Percentiles rank a stretch among this genome's conserved stretches.
Conservation (phyloP, 2,797 vertebrate genomes). For the Peromyscus attwateri region DNA sequence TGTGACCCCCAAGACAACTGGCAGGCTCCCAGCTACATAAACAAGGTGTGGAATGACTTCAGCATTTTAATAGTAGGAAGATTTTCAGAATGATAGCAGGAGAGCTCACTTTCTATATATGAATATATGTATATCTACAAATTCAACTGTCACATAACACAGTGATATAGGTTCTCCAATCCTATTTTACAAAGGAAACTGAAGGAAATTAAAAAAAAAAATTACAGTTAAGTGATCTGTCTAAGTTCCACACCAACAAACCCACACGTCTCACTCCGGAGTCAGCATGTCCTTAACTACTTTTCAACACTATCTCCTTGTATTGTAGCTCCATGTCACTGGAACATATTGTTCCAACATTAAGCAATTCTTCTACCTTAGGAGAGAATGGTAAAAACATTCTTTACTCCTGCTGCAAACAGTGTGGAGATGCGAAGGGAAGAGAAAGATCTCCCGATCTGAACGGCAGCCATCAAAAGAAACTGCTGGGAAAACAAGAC, state of each 20-base stretch:
- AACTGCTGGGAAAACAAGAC: slow-evolving; percentile 54
- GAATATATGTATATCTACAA: background rate
- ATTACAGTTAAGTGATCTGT: background rate
- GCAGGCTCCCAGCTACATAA: slow-evolving; percentile 21
- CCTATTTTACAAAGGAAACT: slow-evolving; percentile 48
- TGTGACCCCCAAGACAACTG: background rate
- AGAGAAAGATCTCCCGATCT: background rate
- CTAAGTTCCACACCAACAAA: slow-evolving; percentile 44
- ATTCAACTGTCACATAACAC: background rate
- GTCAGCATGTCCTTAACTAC: slow-evolving; percentile 12
- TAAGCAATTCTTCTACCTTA: slow-evolving; percentile 21
- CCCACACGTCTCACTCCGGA: background rate
- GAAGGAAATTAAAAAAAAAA: background rate
- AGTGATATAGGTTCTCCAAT: background rate
- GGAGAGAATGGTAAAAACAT: slow-evolving; percentile 39
- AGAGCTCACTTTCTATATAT: background rate
- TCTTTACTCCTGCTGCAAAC: slow-evolving; percentile 24
- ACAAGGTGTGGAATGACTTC: background rate
- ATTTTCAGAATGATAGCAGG: slow-evolving; percentile 16
- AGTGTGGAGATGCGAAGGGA: background rate
- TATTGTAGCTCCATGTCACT: background rate
- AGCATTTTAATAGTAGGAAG: slow-evolving; percentile 44
- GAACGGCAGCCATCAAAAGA: background rate
- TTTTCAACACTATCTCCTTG: slow-evolving; percentile 25
- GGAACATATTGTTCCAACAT: slow-evolving; percentile 51